phyloP scores from a whole-genome alignment of 1,140 invertebrate genomes.

The Drosophila leontia region DNA sequence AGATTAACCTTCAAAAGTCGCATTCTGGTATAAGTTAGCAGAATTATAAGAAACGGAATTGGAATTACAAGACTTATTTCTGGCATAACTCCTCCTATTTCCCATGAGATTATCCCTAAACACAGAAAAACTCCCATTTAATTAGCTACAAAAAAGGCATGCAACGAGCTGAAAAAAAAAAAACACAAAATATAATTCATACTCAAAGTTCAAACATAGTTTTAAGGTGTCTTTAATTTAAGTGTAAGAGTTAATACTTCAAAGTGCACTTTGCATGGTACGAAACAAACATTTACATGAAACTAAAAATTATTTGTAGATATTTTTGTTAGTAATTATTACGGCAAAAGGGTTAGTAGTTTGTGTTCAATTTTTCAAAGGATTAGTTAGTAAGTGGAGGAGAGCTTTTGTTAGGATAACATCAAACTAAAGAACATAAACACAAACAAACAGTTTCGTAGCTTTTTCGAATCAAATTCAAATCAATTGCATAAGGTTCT shows the following conservation, averaged over 20 bases:
- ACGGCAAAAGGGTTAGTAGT: conserved; percentile 58
- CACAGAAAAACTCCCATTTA: neutral
- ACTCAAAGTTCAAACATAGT: conserved; percentile 17
- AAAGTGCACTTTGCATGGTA: conserved; percentile 55
- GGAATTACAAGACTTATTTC: too few species aligned
- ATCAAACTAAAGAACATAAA: conserved; percentile 76
- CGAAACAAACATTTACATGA: conserved; percentile 60
- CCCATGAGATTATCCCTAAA: neutral
- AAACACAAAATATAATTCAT: conserved; percentile 28
- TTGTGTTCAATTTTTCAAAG: conserved; percentile 15
- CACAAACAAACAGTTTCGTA: conserved; percentile 42
- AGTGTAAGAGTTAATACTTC: conserved; percentile 42
- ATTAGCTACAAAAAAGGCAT: conserved; percentile 39
- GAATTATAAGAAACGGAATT: too few species aligned
- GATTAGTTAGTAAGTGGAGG: conserved; percentile 27
- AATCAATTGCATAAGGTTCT: conserved; percentile 58
- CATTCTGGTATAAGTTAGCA: too few species aligned
- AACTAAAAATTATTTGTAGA: conserved; percentile 47
- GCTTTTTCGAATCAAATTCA: conserved; percentile 59
- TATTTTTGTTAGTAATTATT: conserved; percentile 53
- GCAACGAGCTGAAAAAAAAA: conserved; percentile 41
- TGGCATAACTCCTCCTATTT: neutral
- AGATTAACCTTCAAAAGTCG: too few species aligned
- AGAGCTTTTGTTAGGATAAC: conserved; percentile 37
- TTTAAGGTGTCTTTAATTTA: conserved; percentile 20